Base-by-base conservation (phyloP, 2,113 vertebrate genomes). In the Synodontis membranacea region DNA sequence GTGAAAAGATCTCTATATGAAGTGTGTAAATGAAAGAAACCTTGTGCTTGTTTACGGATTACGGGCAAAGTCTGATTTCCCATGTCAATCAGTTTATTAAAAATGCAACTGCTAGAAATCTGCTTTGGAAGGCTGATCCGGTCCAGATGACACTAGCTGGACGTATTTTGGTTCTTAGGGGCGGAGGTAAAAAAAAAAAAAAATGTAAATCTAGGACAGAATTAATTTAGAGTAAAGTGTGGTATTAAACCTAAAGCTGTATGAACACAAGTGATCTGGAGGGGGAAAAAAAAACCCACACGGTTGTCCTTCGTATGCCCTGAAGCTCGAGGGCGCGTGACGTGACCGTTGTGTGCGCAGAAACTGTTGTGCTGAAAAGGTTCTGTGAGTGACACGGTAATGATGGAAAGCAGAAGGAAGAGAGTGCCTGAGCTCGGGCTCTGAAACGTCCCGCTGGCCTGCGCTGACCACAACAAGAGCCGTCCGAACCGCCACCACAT, bases 331-430 rank as follows among this genome's bases (percentile, higher is more conserved):
- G 74, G 15, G 46, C 60, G n/a, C 84, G 68, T 64, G 72, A 78
- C 58, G 75, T 80, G 75, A 85, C 21, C 11, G 10, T 34, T 50
- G 74, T 48, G 68, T 80, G 56, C 58, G 84, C 28, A 91, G 91
- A 91, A 89, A 92, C 90, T 90, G 88, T 90, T 85, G 92, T 93
- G 92, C 94, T 92, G 92, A 93, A 87, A 93, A 88, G 86, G 92
- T 0, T 80, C 92, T 86, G 83, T 76, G 89, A 87, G 90, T 87
- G 84, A 86, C 34, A 84, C 88, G 86, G 88, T 91, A 86, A 23
- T 78, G 79, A 88, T 74, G 60, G 86, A 88, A 89, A 89, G 58
- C 86, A 88, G 86, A 83, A 54, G 84, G 0, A 79, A 54, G 82
- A 88, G 87, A 74, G 89, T 89, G n/a, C 8, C 86, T 56, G 76